A percentile compares a stretch with the other conserved stretches of the same genome.
These are phyloP conservation scores for Chymomyza costata DNA, from an alignment of 1,140 invertebrate species.

Conservation along the genomic window DNA sequence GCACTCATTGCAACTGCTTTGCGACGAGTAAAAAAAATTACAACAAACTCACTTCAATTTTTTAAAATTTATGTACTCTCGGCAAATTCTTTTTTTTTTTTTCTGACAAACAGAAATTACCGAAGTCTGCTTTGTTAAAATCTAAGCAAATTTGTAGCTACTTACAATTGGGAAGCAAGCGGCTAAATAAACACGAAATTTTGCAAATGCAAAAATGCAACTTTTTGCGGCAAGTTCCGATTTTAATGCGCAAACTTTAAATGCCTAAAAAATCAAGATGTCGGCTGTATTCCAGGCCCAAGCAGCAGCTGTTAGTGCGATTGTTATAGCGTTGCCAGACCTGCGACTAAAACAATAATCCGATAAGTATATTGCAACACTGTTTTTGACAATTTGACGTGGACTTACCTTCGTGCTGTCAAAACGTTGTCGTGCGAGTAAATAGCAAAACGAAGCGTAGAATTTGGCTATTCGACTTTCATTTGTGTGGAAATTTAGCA, in stretches of 20 bases:
- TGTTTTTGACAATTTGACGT: slow-evolving; percentile 56
- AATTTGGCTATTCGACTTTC: slow-evolving; percentile 1
- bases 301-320: not conserved
- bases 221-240: too few relatives aligned
- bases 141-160: too few relatives aligned
- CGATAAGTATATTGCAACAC: slow-evolving; percentile 27
- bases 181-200: too few relatives aligned
- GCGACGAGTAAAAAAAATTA: too few relatives aligned
- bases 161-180: too few relatives aligned
- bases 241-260: not conserved
- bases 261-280: slow-evolving; percentile 34
- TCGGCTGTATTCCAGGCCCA: slow-evolving; percentile 3
- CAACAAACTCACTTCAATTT: too few relatives aligned
- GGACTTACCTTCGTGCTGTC: slow-evolving; percentile 31
- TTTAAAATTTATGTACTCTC: too few relatives aligned
- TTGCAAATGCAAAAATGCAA: too few relatives aligned
- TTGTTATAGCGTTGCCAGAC: slow-evolving; percentile 1
- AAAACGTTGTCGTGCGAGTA: slow-evolving; percentile 33
- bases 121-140: too few relatives aligned
- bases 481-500: slow-evolving; percentile 41
- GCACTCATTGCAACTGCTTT: slow-evolving; percentile 49
- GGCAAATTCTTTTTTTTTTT: too few relatives aligned
- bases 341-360: not conserved
- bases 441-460: slow-evolving; percentile 5
- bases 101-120: too few relatives aligned